Conservation (phyloP, 1,140 invertebrate genomes). For the Drosophila sproati region DNA sequence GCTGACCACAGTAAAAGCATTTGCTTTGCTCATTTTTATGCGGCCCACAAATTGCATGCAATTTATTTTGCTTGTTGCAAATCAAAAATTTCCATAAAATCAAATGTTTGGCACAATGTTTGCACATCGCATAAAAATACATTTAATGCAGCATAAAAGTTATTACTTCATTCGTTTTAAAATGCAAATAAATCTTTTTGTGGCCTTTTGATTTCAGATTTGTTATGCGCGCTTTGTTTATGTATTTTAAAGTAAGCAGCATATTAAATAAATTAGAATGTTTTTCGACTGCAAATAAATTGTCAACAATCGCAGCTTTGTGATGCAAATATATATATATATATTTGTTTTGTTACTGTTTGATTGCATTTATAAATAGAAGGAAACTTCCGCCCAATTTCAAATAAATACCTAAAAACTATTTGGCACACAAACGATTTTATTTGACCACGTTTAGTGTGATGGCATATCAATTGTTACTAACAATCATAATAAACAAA, state of each 20-base stretch:
- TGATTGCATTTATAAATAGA: background rate
- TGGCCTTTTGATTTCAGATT: constrained; percentile 40
- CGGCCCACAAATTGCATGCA: constrained; percentile 75
- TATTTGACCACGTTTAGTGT: constrained; percentile 13
- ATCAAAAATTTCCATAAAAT: constrained; percentile 80
- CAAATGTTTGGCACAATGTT: constrained; percentile 64
- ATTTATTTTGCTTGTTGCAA: constrained; percentile 81
- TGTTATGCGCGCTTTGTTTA: background rate
- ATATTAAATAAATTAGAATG: constrained; percentile 38
- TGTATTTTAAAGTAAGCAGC: constrained; percentile 15
- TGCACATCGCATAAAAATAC: constrained; percentile 40
- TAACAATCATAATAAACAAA: background rate
- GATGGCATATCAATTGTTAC: constrained; percentile 1
- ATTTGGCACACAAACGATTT: constrained; percentile 16
- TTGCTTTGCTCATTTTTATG: constrained; percentile 74
- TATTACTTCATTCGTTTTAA: constrained; percentile 80
- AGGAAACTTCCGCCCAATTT: background rate
- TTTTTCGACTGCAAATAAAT: background rate
- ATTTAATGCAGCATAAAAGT: constrained; percentile 79
- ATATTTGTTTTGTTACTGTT: background rate
- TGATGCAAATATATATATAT: too few relatives aligned
- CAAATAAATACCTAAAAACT: background rate
- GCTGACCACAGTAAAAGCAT: constrained; percentile 25
- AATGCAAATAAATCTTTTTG: constrained; percentile 78
- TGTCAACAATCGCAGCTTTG: background rate